Conservation (phyloP, 1,140 invertebrate genomes). For the Caenorhabditis brenneri region DNA sequence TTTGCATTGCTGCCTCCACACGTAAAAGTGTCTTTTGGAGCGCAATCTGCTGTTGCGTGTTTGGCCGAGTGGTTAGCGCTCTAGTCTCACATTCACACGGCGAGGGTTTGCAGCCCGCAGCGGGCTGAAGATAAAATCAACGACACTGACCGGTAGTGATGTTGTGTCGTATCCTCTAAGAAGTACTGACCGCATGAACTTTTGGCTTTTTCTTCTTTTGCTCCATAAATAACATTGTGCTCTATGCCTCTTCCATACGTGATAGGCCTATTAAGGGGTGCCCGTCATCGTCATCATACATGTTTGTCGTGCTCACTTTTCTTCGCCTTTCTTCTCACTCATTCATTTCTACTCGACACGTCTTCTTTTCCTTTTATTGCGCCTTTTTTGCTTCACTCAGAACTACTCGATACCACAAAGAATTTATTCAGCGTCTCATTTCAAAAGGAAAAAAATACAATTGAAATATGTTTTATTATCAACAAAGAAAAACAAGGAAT, state of each 20-base stretch:
- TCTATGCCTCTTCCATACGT: not conserved
- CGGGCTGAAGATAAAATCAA: conserved; percentile 24
- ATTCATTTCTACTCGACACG: not conserved
- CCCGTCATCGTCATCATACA: conserved; percentile 19
- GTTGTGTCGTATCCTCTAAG: conserved; percentile 35
- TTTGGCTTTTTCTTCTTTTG: not conserved
- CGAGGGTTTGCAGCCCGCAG: not conserved
- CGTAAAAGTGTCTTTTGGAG: not conserved
- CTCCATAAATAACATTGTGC: conserved; percentile 27
- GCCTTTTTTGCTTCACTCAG: not conserved
- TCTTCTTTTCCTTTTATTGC: not conserved
- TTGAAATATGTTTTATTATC: not conserved
- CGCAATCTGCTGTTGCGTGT: not conserved
- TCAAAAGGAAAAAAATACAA: not conserved
- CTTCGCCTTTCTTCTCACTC: conserved; percentile 32
- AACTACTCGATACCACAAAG: not conserved
- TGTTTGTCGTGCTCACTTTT: conserved; percentile 26
- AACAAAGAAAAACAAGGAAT: not conserved
- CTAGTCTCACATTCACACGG: not conserved
- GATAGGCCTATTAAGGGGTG: conserved; percentile 27
- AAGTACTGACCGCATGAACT: conserved; percentile 27
- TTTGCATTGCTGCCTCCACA: not conserved
- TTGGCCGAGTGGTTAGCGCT: conserved; percentile 3
- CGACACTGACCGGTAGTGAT: conserved; percentile 37
- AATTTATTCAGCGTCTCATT: not conserved